Conservation (phyloP, 2,113 vertebrate species). For the Hemibagrus wyckioides region DNA sequence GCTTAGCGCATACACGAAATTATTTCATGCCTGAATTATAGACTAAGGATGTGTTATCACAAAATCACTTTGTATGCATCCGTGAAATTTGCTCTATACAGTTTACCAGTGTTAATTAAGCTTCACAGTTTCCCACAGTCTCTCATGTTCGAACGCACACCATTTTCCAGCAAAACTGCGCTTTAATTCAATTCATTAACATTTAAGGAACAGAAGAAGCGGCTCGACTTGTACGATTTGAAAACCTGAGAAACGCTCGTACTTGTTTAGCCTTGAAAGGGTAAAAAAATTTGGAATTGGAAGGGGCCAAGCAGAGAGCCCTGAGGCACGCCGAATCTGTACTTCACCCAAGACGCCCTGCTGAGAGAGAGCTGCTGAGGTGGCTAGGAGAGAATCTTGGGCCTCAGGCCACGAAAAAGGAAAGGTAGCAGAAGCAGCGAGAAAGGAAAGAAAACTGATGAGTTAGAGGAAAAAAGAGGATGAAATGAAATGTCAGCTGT, state of each 20-base stretch:
- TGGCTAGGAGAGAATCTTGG: constrained; percentile 64
- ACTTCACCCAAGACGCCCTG: constrained; percentile 65
- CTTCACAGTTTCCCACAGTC: neutral
- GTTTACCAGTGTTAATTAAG: neutral
- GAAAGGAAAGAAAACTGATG: constrained; percentile 34
- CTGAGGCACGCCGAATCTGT: constrained; percentile 58
- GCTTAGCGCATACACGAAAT: constrained; percentile 27
- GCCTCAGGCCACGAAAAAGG: constrained; percentile 59
- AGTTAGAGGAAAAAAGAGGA: constrained; percentile 36
- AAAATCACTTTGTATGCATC: neutral
- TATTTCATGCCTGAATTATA: constrained; percentile 18
- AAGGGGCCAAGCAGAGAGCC: constrained; percentile 62
- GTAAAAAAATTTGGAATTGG: constrained; percentile 63
- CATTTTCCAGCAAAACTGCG: neutral
- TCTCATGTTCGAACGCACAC: neutral
- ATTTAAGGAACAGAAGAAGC: constrained; percentile 63
- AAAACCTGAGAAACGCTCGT: constrained; percentile 56
- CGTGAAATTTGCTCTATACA: neutral
- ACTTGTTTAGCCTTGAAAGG: constrained; percentile 56
- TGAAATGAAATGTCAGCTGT: constrained; percentile 40
- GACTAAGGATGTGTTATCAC: neutral
- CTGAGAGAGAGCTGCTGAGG: constrained; percentile 69
- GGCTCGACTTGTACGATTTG: constrained; percentile 60
- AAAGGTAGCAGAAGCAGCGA: constrained; percentile 16
- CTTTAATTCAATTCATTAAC: constrained; percentile 64